Evolutionary conservation across 37 sponge, comb jelly and placozoan species (phyloP).

Genomic region (Diacarnus erythraeanus): DNA sequence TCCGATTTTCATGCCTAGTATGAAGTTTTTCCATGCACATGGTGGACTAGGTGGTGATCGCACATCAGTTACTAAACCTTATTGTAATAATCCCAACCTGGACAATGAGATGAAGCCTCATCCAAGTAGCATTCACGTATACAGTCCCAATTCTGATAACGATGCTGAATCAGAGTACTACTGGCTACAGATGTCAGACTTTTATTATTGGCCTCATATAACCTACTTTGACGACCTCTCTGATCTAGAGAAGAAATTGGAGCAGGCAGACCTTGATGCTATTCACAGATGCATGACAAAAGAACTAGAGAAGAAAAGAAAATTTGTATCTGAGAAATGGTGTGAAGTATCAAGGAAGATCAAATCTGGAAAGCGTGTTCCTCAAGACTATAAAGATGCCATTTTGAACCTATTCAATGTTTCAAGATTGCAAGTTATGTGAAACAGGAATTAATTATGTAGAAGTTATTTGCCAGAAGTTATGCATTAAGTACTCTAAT

Average conservation of each 20-base stretch:
- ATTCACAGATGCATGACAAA: conserved; percentile 37
- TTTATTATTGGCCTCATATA: conserved; percentile 47
- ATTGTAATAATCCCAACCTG: conserved; percentile 13
- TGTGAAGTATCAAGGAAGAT: conserved; percentile 32
- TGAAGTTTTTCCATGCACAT: conserved; percentile 7
- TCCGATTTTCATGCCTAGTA: conserved; percentile 45
- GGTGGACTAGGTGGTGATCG: conserved; percentile 17
- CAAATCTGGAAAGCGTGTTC: background rate
- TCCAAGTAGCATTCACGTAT: conserved; percentile 31
- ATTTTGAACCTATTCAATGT: conserved; percentile 31
- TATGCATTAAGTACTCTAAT: too few relatives aligned
- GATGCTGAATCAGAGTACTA: conserved; percentile 46
- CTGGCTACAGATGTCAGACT: conserved; percentile 54
- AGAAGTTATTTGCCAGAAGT: too few relatives aligned
- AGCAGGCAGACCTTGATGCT: conserved; percentile 10
- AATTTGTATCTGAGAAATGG: conserved; percentile 20
- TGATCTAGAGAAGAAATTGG: conserved; percentile 32
- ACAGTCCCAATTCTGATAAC: conserved; percentile 42
- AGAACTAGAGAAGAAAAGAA: conserved; percentile 6
- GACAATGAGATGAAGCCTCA: conserved; percentile 26
- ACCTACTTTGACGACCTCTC: conserved; percentile 39
- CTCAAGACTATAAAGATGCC: conserved; percentile 23
- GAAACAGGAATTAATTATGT: too few relatives aligned
- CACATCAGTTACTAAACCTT: background rate
- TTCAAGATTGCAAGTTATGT: conserved; percentile 21